phyloP scores from a whole-genome alignment of 2,797 vertebrate species.

The Enteromius argenteus region DNA sequence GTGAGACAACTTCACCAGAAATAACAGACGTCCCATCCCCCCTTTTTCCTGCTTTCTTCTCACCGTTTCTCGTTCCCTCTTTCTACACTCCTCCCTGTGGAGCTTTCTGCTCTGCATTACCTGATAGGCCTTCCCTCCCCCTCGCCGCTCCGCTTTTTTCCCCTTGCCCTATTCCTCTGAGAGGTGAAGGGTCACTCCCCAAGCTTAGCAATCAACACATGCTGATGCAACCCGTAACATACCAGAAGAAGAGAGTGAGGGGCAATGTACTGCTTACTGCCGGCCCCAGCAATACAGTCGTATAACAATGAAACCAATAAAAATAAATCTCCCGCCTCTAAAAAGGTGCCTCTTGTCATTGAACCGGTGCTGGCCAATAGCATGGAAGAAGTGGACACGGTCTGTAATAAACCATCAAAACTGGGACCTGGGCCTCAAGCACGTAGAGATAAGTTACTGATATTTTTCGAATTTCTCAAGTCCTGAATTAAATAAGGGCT shows the following conservation, averaged over 20 bases:
- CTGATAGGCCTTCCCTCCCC: conserved; percentile 56
- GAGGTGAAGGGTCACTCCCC: conserved; percentile 67
- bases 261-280: neutral
- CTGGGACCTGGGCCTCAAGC: neutral
- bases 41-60: conserved; percentile 37
- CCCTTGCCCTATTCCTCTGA: conserved; percentile 51
- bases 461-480: too few species aligned
- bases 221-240: conserved; percentile 59
- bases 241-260: conserved; percentile 20
- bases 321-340: conserved; percentile 11
- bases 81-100: conserved; percentile 44
- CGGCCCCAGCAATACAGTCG: neutral
- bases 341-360: neutral
- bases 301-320: conserved; percentile 12
- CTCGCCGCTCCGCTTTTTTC: conserved; percentile 29
- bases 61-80: conserved; percentile 12
- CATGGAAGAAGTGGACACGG: neutral
- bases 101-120: conserved; percentile 52
- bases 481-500: neutral
- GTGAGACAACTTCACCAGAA: conserved; percentile 49
- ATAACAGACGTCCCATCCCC: conserved; percentile 40
- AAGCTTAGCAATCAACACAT: conserved; percentile 59
- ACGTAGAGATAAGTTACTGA: neutral
- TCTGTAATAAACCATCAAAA: neutral
- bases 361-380: neutral